Conservation (phyloP, 1,140 invertebrate species). For the Eriocheir sinensis region DNA sequence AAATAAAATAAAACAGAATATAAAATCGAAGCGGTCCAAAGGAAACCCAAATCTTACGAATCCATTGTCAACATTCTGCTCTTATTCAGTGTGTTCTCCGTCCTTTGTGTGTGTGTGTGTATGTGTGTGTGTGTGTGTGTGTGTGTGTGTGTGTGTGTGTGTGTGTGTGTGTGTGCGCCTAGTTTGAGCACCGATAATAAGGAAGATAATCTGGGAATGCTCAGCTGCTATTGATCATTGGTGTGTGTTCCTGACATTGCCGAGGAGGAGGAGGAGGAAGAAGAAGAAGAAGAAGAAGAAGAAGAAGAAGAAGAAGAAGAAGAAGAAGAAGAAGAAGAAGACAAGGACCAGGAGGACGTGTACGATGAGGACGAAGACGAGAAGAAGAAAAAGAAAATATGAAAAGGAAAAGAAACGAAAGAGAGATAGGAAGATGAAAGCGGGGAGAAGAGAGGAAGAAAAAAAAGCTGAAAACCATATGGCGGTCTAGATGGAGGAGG, state of each 20-base stretch:
- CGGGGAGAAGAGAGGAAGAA: not conserved
- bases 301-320: not conserved
- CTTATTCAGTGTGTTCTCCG: not conserved
- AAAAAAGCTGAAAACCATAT: not conserved
- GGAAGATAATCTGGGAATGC: conserved; percentile 19
- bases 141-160: conserved; percentile 48
- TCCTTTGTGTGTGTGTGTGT: not conserved
- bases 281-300: not conserved
- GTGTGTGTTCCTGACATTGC: not conserved
- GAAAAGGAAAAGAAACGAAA: not conserved
- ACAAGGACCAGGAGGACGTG: not conserved
- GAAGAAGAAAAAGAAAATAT: not conserved
- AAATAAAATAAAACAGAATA: no score
- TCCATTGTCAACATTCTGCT: no score
- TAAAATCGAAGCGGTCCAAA: no score
- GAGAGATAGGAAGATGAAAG: not conserved
- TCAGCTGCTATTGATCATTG: conserved; percentile 29
- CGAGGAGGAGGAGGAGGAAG: not conserved
- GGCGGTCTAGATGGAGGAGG: not conserved
- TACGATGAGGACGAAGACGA: not conserved
- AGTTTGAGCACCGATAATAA: not conserved
- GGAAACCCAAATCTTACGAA: no score
- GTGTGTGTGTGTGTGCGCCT: conserved; percentile 15
- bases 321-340: not conserved
- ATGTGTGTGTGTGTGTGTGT: not conserved